Conservation (phyloP, 1,140 invertebrate species). For the Scylla paramamosain region DNA sequence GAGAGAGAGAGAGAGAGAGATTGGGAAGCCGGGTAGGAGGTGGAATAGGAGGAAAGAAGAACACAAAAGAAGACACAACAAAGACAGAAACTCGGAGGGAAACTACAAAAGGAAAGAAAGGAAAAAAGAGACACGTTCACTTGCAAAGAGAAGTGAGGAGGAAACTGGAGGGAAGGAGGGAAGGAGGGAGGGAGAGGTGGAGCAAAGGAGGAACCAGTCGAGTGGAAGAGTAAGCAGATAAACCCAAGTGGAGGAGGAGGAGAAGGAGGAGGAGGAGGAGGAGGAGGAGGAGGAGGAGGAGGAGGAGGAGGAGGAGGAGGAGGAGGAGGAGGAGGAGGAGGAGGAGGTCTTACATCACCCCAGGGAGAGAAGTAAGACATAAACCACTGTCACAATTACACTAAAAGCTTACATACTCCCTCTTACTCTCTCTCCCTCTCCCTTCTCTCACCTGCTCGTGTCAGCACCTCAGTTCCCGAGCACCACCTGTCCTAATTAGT, state of each 20-base stretch:
- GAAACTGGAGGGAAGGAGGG: not conserved
- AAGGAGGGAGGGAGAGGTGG: slow-evolving; percentile 26
- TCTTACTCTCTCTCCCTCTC: not conserved
- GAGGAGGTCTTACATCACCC: not conserved
- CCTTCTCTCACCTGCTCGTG: not conserved
- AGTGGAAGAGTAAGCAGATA: slow-evolving; percentile 31
- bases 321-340: not conserved
- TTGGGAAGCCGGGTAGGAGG: not conserved
- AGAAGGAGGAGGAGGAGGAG: not conserved
- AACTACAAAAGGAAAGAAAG: too few species aligned
- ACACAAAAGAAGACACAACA: too few species aligned
- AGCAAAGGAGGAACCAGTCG: slow-evolving; percentile 15
- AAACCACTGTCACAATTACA: too few species aligned
- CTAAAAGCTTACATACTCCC: not conserved
- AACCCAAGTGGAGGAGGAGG: not conserved
- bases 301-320: not conserved
- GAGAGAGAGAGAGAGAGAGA: too few species aligned
- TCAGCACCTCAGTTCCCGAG: not conserved
- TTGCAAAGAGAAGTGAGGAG: not conserved
- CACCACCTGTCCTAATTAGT: not conserved
- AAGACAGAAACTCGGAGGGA: too few species aligned
- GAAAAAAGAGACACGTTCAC: too few species aligned
- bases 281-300: not conserved
- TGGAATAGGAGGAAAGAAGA: not conserved
- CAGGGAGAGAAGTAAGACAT: not conserved